Base-by-base conservation (phyloP, 2,113 vertebrate species). In the Anarrhichthys ocellatus region DNA sequence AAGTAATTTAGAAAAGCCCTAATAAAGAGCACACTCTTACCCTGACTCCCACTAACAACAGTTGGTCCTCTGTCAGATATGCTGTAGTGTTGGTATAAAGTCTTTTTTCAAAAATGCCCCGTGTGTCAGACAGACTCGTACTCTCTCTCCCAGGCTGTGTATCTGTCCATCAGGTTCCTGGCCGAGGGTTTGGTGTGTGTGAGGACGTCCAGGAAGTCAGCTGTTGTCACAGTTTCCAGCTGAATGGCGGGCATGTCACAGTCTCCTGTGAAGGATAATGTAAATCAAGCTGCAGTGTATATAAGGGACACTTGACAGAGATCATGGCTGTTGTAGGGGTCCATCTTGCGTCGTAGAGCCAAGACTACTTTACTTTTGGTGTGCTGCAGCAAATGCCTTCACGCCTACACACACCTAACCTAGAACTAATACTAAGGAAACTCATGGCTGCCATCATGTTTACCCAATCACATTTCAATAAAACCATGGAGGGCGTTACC, bases 111-210 rank as follows among this genome's bases (percentile, higher is more conserved):
- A 11, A 80, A 44, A 36, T 22, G 7, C 38, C n/a, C 6, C 68
- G 14, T 48, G 20, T 32, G 42, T 94, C 94, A 99, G 5, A 97
- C 97, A 1, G 97, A 98, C 87, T 98, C 94, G 2, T 97, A 99
- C 63, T 99, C 96, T 65, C 62, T 95, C 92, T 99, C 96, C 97
- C 97, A 99, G 79, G 94, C 96, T 0, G 82, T 79, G 81, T 98
- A 99, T 91, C 92, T 97, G 71, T 96, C 93, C n/a, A 93, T 95
- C 36, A 99, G 89, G 56, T 93, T 97, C 88, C 96, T 95, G 5
- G 95, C 97, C 0, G 98, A 99, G 0, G 95, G 98, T 88, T 99
- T 99, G 78, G 96, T 97, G 90, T 99, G 96, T 29, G 95, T 32
- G 0, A 97, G 93, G 46, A 97, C 98, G 22, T 99, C 96, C 87